Percentiles rank a stretch among this genome's conserved stretches.
Evolutionary conservation across 2,888 invertebrate genomes (phyloP).

Genomic region (Heliconius ethilla): DNA sequence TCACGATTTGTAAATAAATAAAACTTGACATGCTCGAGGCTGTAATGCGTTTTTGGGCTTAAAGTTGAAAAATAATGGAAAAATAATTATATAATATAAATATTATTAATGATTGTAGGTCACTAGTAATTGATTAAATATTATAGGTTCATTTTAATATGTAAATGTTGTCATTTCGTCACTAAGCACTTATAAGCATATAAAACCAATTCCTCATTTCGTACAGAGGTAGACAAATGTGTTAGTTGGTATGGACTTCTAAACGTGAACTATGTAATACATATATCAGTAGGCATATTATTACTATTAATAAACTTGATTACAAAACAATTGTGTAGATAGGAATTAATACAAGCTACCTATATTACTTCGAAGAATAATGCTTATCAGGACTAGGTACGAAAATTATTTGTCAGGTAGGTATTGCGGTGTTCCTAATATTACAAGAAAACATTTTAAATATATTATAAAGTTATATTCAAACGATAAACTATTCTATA

Average conservation of each 20-base stretch:
- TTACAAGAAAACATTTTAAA: conserved; percentile 13
- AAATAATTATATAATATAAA: no score
- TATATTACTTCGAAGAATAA: conserved; percentile 39
- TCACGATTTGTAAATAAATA: background rate
- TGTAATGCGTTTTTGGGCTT: background rate
- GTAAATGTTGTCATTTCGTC: background rate
- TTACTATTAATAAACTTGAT: conserved; percentile 29
- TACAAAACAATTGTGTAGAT: conserved; percentile 42
- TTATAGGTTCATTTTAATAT: background rate
- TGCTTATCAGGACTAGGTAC: conserved; percentile 33
- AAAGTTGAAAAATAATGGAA: background rate
- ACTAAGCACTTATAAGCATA: conserved; percentile 3
- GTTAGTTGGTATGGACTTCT: conserved; percentile 17
- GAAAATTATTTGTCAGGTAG: conserved; percentile 27
- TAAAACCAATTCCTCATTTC: conserved; percentile 36
- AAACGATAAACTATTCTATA: conserved; percentile 1
- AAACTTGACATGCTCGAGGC: background rate
- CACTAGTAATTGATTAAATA: background rate
- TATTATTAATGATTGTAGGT: background rate
- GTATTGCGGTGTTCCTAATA: conserved; percentile 16
- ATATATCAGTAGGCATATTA: conserved; percentile 22
- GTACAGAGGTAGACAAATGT: conserved; percentile 36
- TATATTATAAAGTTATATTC: conserved; percentile 15
- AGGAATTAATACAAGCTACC: conserved; percentile 37
- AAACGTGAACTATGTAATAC: conserved; percentile 8